These are phyloP conservation scores for Orthonevra nobilis DNA, from an alignment of 2,888 invertebrate species.

Conservation along the genomic window DNA sequence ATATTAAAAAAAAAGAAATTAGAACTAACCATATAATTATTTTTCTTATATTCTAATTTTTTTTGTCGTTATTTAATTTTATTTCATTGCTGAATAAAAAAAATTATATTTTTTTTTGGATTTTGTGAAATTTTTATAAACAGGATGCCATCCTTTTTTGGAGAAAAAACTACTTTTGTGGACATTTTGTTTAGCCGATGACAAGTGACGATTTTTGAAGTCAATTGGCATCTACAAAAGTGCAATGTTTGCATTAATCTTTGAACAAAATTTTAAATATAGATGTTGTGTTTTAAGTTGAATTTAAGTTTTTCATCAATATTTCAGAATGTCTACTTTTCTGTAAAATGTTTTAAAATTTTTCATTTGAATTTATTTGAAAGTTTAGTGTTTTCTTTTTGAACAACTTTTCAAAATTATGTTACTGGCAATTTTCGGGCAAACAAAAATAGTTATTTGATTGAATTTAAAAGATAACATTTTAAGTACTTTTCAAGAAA, in stretches of 20 bases:
- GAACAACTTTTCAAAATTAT: no score
- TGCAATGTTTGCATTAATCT: conserved; percentile 31
- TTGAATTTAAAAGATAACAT: no score
- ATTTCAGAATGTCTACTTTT: conserved; percentile 14
- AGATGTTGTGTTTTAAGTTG: conserved; percentile 36
- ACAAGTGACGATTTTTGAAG: conserved; percentile 74
- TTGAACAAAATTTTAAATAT: conserved; percentile 13
- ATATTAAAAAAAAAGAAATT: conserved; percentile 7
- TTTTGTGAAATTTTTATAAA: conserved; percentile 49
- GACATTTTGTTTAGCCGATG: conserved; percentile 59
- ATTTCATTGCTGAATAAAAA: conserved; percentile 64
- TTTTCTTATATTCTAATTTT: conserved; percentile 6
- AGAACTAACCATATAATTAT: conserved; percentile 39
- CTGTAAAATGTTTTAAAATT: not conserved
- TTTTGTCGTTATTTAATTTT: conserved; percentile 33
- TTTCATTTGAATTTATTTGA: no score
- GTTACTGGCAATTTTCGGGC: no score
- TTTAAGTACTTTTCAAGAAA: no score
- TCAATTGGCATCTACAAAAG: conserved; percentile 55
- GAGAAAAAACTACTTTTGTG: conserved; percentile 58
- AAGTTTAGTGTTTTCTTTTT: no score
- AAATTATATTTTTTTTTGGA: conserved; percentile 39
- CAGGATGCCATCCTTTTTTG: conserved; percentile 57
- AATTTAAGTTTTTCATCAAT: not conserved
- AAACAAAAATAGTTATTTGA: no score